phyloP scores from a whole-genome alignment of 1,140 invertebrate genomes.

The Neotoxoptera formosana region DNA sequence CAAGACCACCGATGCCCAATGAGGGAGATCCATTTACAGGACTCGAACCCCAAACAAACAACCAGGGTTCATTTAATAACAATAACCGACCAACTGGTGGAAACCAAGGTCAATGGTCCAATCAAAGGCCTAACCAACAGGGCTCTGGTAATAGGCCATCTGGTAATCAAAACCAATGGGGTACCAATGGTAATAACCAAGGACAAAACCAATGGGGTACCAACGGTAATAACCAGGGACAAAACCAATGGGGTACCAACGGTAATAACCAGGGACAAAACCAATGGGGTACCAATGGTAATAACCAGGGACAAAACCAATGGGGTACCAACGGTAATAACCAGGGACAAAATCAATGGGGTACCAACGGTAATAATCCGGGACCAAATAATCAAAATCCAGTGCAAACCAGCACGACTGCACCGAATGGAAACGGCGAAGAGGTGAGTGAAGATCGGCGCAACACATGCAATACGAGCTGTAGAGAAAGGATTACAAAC shows the following conservation, averaged over 20 bases:
- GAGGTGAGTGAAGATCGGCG: neutral
- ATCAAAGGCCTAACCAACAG: neutral
- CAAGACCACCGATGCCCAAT: neutral
- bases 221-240: neutral
- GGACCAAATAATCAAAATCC: neutral
- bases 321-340: neutral
- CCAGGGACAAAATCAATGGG: neutral
- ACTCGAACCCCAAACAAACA: neutral
- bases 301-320: neutral
- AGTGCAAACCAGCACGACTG: neutral
- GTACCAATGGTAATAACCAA: neutral
- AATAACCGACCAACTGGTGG: neutral
- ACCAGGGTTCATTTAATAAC: no score
- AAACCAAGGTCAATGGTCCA: constrained; percentile 30
- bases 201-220: neutral
- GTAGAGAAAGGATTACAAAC: neutral
- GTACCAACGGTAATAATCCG: neutral
- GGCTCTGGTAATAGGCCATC: neutral
- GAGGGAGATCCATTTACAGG: neutral
- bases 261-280: neutral
- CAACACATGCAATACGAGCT: neutral
- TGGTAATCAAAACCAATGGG: neutral
- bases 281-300: neutral
- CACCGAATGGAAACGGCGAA: neutral
- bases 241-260: neutral